Percentiles rank a stretch among this genome's conserved stretches.
Evolutionary conservation across 2,113 vertebrate genomes (phyloP).

Genomic region (Hippocampus zosterae): DNA sequence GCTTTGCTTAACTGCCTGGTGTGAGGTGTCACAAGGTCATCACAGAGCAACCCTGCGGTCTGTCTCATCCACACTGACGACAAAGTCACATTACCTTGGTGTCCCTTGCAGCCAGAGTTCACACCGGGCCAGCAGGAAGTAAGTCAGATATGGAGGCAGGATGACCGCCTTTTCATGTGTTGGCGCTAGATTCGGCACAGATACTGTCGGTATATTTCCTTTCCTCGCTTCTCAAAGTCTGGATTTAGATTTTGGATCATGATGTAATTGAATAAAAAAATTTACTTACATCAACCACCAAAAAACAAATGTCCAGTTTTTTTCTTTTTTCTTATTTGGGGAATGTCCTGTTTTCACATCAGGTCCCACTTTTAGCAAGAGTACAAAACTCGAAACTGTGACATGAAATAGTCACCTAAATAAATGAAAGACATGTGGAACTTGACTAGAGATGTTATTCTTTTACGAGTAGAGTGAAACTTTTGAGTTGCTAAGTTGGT

Average conservation of each 20-base stretch:
- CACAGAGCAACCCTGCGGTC: constrained; percentile 50
- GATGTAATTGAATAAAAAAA: constrained; percentile 4
- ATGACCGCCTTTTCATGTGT: constrained; percentile 27
- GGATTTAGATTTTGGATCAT: constrained; percentile 7
- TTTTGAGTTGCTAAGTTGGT: not conserved
- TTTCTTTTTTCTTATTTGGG: no score
- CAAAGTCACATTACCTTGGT: constrained; percentile 57
- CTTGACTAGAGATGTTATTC: no score
- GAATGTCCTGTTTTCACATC: no score
- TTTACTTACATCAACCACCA: not conserved
- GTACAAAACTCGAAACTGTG: no score
- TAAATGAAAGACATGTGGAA: no score
- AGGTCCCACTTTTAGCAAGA: no score
- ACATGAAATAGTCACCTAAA: no score
- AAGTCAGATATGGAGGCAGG: constrained; percentile 41
- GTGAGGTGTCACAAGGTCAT: constrained; percentile 50
- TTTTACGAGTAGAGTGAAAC: no score
- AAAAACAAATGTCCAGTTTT: no score
- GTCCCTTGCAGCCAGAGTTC: constrained; percentile 49
- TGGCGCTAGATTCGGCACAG: constrained; percentile 23
- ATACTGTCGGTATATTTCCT: not conserved
- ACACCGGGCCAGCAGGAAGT: constrained; percentile 37
- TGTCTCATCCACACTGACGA: constrained; percentile 51
- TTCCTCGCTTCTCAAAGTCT: constrained; percentile 7
- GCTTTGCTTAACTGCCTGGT: constrained; percentile 68